Percentiles rank a stretch among this genome's conserved stretches.
Conservation (phyloP, 2,888 invertebrate species). For the Pegoplata infirma region DNA sequence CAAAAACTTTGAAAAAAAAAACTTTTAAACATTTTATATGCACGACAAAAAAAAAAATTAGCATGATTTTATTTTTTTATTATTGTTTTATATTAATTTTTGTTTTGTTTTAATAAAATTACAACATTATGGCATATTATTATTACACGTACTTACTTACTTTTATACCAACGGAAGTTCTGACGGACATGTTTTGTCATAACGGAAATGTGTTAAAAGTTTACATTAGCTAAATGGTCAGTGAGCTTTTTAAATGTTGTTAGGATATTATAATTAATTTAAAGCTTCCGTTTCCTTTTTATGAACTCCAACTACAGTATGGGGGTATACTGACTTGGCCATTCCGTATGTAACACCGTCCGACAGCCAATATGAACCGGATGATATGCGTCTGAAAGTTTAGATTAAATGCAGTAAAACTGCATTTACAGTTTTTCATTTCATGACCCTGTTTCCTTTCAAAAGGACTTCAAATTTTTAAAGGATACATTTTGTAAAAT, state of each 20-base stretch:
- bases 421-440: too few relatives aligned
- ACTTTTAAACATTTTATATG: constrained; percentile 50
- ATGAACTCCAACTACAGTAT: not conserved
- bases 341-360: too few relatives aligned
- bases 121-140: constrained; percentile 12
- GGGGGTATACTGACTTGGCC: too few relatives aligned
- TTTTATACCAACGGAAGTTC: constrained; percentile 54
- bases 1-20: constrained; percentile 38
- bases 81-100: constrained; percentile 45
- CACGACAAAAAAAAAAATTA: constrained; percentile 29
- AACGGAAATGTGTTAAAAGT: constrained; percentile 53
- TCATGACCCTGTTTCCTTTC: too few relatives aligned
- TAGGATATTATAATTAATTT: constrained; percentile 45
- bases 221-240: constrained; percentile 27
- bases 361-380: too few relatives aligned
- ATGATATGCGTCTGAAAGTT: too few relatives aligned
- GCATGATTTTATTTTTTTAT: constrained; percentile 44
- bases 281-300: constrained; percentile 19
- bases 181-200: constrained; percentile 42
- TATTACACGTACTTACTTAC: constrained; percentile 27
- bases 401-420: too few relatives aligned
- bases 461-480: too few relatives aligned
- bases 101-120: constrained; percentile 15
- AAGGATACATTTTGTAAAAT: too few relatives aligned
- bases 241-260: not conserved